phyloP scores from a whole-genome alignment of 1,140 invertebrate genomes.

The Brachionus rotundiformis region DNA sequence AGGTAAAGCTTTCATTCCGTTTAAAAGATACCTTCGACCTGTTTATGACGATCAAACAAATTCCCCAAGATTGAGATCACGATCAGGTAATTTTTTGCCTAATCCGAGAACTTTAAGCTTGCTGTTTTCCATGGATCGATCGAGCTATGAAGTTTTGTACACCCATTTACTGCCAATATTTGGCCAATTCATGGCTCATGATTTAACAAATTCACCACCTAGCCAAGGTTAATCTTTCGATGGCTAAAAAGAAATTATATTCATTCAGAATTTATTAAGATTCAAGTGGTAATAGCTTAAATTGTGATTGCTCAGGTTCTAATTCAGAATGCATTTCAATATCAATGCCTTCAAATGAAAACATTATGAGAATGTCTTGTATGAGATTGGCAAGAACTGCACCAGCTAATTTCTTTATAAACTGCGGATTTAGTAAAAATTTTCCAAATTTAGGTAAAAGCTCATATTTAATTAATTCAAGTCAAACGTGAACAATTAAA shows the following conservation, averaged over 20 bases:
- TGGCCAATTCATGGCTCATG: slow-evolving; percentile 76
- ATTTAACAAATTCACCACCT: slow-evolving; percentile 54
- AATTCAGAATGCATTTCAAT: not conserved
- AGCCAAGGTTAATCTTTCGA: not conserved
- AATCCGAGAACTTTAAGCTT: slow-evolving; percentile 6
- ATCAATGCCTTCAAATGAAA: slow-evolving; percentile 3
- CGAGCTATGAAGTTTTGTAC: not conserved
- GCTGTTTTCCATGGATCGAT: not conserved
- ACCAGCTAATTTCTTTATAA: not conserved
- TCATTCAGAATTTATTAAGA: slow-evolving; percentile 40
- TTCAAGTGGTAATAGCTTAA: not conserved
- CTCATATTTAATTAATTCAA: not conserved
- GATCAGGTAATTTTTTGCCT: not conserved
- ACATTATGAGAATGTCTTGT: slow-evolving; percentile 29
- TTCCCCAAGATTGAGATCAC: not conserved
- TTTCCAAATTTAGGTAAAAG: not conserved
- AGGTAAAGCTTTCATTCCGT: slow-evolving; percentile 76
- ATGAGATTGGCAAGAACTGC: slow-evolving; percentile 27
- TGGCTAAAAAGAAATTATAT: too few relatives aligned
- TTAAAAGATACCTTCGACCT: slow-evolving; percentile 75
- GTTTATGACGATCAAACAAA: slow-evolving; percentile 68
- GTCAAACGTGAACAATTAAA: slow-evolving; percentile 70
- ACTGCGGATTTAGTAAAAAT: not conserved
- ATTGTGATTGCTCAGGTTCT: not conserved
- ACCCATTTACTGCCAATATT: slow-evolving; percentile 23